Conservation (phyloP, 2,888 invertebrate genomes). For the Galerucella nymphaeae region DNA sequence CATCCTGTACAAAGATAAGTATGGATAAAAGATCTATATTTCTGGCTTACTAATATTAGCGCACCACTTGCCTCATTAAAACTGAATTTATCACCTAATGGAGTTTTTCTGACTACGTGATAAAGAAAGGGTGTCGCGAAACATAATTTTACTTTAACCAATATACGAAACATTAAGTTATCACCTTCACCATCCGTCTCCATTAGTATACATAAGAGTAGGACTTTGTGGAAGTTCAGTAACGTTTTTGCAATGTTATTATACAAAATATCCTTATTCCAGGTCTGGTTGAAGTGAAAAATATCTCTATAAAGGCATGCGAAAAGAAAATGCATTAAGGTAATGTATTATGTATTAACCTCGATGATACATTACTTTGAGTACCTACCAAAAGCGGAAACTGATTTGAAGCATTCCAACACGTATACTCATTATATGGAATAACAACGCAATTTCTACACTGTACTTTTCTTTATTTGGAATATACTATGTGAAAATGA, state of each 20-base stretch:
- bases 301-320: slow-evolving; percentile 26
- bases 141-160: slow-evolving; percentile 30
- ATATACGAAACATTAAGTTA: slow-evolving; percentile 24
- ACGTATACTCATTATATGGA: background rate
- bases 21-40: background rate
- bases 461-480: background rate
- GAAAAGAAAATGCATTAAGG: slow-evolving; percentile 39
- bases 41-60: slow-evolving; percentile 6
- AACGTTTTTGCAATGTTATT: too few relatives aligned
- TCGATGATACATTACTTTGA: slow-evolving; percentile 33
- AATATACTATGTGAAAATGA: background rate
- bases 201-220: slow-evolving; percentile 21
- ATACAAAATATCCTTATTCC: background rate
- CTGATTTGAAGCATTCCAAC: slow-evolving; percentile 1
- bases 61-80: slow-evolving; percentile 10
- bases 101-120: slow-evolving; percentile 14
- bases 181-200: slow-evolving; percentile 14
- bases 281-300: background rate
- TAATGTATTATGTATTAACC: slow-evolving; percentile 41
- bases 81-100: slow-evolving; percentile 23
- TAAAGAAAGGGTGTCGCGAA: slow-evolving; percentile 28
- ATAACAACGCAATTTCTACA: background rate
- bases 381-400: slow-evolving; percentile 30
- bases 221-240: background rate
- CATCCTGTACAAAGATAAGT: background rate